phyloP scores from a whole-genome alignment of 2,113 vertebrate species.

The Burhinus oedicnemus region DNA sequence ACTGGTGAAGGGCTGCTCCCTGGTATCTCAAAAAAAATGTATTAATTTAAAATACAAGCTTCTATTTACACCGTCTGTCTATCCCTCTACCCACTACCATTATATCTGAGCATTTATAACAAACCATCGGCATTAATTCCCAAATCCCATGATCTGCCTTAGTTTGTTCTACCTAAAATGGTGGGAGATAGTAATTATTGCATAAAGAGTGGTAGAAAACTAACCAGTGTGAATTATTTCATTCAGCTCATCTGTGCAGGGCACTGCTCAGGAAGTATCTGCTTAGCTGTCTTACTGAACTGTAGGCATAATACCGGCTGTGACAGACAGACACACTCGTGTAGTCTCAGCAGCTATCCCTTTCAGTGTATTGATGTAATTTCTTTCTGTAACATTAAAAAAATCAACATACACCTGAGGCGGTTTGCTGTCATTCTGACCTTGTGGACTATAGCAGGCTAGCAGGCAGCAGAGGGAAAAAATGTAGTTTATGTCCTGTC shows the following conservation, averaged over 20 bases:
- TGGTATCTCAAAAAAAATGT: background rate
- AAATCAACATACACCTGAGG: background rate
- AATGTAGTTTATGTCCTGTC: background rate
- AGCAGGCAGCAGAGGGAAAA: background rate
- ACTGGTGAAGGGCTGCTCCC: background rate
- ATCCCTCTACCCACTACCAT: background rate
- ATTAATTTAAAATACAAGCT: background rate
- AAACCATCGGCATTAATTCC: background rate
- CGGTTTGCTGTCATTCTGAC: background rate
- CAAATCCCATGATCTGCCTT: background rate
- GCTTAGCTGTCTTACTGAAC: background rate
- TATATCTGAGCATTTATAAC: background rate
- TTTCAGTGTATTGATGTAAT: background rate
- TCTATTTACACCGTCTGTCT: background rate
- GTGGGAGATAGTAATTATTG: background rate
- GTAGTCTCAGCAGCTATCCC: background rate
- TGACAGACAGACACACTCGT: background rate
- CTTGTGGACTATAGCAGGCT: background rate
- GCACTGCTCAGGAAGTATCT: background rate
- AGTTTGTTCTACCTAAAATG: background rate
- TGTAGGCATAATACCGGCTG: background rate
- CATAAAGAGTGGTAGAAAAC: background rate
- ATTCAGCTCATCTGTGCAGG: background rate
- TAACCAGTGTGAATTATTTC: background rate
- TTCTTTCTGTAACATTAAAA: background rate